Evolutionary conservation across 2,888 invertebrate species (phyloP), one percentile per base, ranked within the genome.

Genomic region (Spilosoma lubricipeda): DNA sequence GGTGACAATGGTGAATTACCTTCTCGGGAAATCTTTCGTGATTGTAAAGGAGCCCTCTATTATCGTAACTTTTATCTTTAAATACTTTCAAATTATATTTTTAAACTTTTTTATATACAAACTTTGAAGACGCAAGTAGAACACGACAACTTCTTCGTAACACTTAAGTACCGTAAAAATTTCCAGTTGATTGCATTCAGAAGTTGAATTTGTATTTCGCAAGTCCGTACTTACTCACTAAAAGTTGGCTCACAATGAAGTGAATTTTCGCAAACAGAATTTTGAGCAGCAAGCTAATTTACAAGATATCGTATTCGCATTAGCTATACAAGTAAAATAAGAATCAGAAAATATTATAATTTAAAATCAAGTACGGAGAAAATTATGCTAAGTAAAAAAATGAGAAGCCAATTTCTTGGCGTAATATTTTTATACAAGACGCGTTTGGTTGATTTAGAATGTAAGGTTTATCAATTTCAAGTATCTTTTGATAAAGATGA

Each of bases 1-100:
- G 85, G 86, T 87, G 88, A 91, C 90, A 91, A 90, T 80, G 70
- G 87, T 81, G 86, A 82, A 89, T 84, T 85, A 85, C 83, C 84
- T 87, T 82, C 79, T 56, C 72, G 71, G 76, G 76, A 80, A 87
- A 88, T 84, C 82, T 82, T 82, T 79, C 66, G 69, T 83, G 81
- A 87, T 89, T 90, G 79, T 86, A 75, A 82, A 73, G 30, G 71
- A 81, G 72, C 72, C 77, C 72, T 79, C 79, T 82, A 82, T 82
- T 84, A 80, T 79, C 75, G 75, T 33, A 74, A 76, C 68, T 76
- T 77, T 59, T 45, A 63, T 70, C 65, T 75, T 71, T 23, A 70
- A 75, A 71, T 72, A 74, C 70, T 77, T 70, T 33, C 23, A 56
- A 67, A 78, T 75, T 76, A 70, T 77, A 74, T 77, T 78, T 70